Evolutionary conservation across 2,888 invertebrate genomes (phyloP), one percentile per base, ranked within the genome.

Genomic region (Acholoe squamosa): DNA sequence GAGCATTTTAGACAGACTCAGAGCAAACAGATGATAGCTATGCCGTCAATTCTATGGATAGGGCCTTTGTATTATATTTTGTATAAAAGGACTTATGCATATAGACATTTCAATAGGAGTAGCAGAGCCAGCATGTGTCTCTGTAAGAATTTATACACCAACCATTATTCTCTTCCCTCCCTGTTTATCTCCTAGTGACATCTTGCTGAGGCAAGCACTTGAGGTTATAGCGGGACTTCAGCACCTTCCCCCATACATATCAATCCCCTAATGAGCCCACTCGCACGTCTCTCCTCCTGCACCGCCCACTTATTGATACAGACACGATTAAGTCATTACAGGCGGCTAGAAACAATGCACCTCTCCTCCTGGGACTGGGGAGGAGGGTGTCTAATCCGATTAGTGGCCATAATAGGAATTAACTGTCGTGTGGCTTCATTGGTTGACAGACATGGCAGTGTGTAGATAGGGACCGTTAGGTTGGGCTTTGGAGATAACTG

Each of bases 351-450:
- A 71, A 71, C 71, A 71, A 71, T 71, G 31, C 28, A 28, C 28
- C 14, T 28, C 61, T n/a, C 71, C 71, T 28, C 71, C 61, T 61
- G 61, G 61, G 61, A 14, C 43, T 43, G 43, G 43, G 5, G 43
- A 43, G 43, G 25, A n/a, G 61, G 22, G 71, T 28, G 71, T 28
- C 71, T 71, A 71, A 71, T 71, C 28, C 71, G 71, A 71, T 71
- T 71, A 71, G 28, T 25, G 31, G 28, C 28, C 14, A 28, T 71
- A 71, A 71, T 71, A 3, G 71, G 28, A 71, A 71, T 71, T 28
- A 71, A 71, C 71, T 28, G 25, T 7, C 71, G 31, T 28, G 61
- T 28, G 71, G 28, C 28, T 25, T 71, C 28, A 71, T 71, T 28
- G 71, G 71, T 3, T 28, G 28, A 71, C 28, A 28, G 14, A 19